Percentiles rank a stretch among this genome's conserved stretches.
Conservation (phyloP, 2,888 invertebrate species). For the Tipula vernalis region DNA sequence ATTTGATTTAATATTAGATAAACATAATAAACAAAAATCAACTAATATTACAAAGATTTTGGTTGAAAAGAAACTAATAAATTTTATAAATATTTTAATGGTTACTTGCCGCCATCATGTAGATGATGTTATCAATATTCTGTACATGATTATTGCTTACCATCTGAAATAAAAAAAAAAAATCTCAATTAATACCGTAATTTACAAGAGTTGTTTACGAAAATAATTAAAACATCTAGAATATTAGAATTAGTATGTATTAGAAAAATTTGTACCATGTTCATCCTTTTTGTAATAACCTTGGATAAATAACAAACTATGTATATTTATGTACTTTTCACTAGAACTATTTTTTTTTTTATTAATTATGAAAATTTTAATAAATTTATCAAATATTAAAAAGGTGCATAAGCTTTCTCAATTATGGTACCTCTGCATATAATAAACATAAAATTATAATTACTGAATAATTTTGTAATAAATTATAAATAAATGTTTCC, state of each 20-base stretch:
- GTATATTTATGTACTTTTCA: too few species aligned
- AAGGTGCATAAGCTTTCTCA: background rate
- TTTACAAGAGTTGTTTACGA: background rate
- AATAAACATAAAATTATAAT: background rate
- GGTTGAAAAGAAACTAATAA: background rate
- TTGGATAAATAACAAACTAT: too few species aligned
- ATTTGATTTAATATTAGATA: background rate
- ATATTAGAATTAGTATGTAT: background rate
- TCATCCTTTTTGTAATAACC: too few species aligned
- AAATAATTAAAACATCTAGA: background rate
- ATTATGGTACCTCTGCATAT: background rate
- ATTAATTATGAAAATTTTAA: background rate
- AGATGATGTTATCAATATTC: background rate
- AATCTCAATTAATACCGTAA: background rate
- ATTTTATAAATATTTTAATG: background rate
- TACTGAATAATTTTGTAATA: background rate
- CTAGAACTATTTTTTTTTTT: too few species aligned
- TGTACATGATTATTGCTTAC: background rate
- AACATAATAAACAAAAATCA: background rate
- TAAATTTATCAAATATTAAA: background rate
- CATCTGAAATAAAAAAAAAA: background rate
- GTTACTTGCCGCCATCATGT: background rate
- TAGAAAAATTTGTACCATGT: background rate
- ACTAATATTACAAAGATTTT: background rate
- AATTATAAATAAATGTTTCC: background rate